Base-by-base conservation (phyloP, 2,888 invertebrate species). In the Ganaspis brasiliensis region DNA sequence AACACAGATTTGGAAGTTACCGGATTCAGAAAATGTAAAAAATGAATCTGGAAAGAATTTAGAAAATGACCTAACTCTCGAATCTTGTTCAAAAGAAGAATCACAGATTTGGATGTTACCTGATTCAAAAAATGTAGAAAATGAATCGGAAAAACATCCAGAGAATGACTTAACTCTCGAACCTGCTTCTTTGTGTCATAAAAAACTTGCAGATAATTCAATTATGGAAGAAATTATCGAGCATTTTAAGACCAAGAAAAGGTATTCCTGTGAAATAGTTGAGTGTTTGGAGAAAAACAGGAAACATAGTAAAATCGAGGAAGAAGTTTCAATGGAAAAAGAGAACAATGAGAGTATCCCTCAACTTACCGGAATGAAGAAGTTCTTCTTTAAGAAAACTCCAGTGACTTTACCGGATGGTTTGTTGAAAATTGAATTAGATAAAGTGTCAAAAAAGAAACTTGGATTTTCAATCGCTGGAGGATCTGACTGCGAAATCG, bases 401-500 rank as follows among this genome's bases (percentile, higher is more conserved):
- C 83, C 81, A 56, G 81, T 81, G 2, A 85, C 81, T 37, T 74
- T 83, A 0, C 75, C 80, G 2, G 83, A 87, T 78, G 89, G 91
- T 74, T 74, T 89, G 31, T 63, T 90, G n/a, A 89, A 89, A 4
- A 89, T 93, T 0, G 89, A 91, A 0, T 90, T 94, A 81, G 92
- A 93, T 82, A 94, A 94, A 85, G 94, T 94, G 1, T 91, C 92
- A 0, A 91, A 92, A 75, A 94, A 94, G 85, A 94, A 94, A 57
- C 89, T 95, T 14, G 95, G 95, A 0, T 95, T 95, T 87, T 94
- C 94, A 63, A 94, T 95, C 61, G 95, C 94, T 9, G 95, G 95
- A 1, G 95, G 95, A 0, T 92, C 92, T 35, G 95, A 95, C 84
- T 94, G 94, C 10, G 93, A 92, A 4, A 93, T 93, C 84, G 94